These are phyloP conservation scores for Silurus glanis DNA, from an alignment of 2,113 vertebrate species.

Conservation along the genomic window DNA sequence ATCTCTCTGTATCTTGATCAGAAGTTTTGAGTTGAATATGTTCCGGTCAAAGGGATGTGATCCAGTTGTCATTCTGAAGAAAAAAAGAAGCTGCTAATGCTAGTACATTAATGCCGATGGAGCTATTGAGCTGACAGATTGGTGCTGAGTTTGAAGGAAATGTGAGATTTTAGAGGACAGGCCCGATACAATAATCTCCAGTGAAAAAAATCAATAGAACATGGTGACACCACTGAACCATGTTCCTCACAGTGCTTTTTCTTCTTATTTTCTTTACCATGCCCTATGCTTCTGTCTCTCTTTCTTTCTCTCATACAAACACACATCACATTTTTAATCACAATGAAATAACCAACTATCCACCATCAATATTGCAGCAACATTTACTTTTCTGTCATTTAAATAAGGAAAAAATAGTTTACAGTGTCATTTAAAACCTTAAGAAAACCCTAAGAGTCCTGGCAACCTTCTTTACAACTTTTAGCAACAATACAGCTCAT, in stretches of 20 bases:
- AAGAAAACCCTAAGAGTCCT: not conserved
- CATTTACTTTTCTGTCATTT: not conserved
- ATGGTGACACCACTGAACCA: conserved; percentile 10
- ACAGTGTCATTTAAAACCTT: not conserved
- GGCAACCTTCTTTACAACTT: not conserved
- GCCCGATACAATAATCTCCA: conserved; percentile 14
- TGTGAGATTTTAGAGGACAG: conserved; percentile 21
- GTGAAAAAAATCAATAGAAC: conserved; percentile 25
- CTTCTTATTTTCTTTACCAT: conserved; percentile 15
- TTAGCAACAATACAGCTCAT: not conserved
- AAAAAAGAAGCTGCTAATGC: not conserved
- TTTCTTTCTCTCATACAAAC: not conserved
- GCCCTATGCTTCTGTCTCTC: conserved; percentile 29
- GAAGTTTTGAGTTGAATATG: conserved; percentile 1
- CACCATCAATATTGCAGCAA: not conserved
- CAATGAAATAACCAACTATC: not conserved
- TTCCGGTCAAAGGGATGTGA: conserved; percentile 9
- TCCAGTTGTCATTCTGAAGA: not conserved
- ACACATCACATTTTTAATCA: not conserved
- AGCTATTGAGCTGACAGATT: conserved; percentile 27
- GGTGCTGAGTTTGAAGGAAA: conserved; percentile 23
- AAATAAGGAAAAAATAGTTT: not conserved
- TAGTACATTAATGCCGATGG: not conserved
- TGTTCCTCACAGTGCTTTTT: conserved; percentile 2
- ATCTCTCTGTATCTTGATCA: not conserved